phyloP scores from a whole-genome alignment of 2,888 invertebrate genomes.

The Thelaira solivaga region DNA sequence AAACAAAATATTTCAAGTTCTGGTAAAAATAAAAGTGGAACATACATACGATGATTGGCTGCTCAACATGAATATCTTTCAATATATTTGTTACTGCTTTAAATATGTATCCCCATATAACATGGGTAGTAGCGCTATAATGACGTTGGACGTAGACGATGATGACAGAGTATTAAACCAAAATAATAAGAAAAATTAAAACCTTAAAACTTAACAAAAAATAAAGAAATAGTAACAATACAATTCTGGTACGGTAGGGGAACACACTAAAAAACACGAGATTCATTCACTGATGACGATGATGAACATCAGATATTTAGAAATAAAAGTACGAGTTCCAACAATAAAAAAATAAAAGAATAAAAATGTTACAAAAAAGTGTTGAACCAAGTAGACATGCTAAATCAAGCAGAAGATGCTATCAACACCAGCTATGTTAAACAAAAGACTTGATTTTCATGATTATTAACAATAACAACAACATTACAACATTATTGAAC shows the following conservation, averaged over 20 bases:
- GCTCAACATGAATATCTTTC: background rate
- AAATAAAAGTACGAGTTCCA: conserved; percentile 11
- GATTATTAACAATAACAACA: conserved; percentile 62
- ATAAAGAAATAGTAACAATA: conserved; percentile 50
- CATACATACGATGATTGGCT: background rate
- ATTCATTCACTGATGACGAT: conserved; percentile 23
- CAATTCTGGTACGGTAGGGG: conserved; percentile 29
- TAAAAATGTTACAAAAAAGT: conserved; percentile 62
- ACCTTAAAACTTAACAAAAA: background rate
- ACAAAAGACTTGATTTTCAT: conserved; percentile 63
- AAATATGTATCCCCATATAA: conserved; percentile 39
- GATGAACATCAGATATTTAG: conserved; percentile 30
- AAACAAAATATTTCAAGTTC: background rate
- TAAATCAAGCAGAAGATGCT: conserved; percentile 66
- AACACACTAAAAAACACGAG: background rate
- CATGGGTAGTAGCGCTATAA: conserved; percentile 21
- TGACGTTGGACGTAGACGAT: conserved; percentile 23
- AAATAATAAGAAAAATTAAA: conserved; percentile 20
- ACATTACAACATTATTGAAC: conserved; percentile 35
- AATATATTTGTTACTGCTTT: conserved; percentile 13
- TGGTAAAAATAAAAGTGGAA: background rate
- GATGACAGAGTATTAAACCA: conserved; percentile 41
- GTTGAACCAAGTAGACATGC: conserved; percentile 64
- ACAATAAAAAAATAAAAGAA: background rate
- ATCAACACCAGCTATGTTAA: conserved; percentile 64